Percentiles rank a stretch among this genome's conserved stretches.
Conservation (phyloP, 2,797 vertebrate species). For the Poecilia gillii region DNA sequence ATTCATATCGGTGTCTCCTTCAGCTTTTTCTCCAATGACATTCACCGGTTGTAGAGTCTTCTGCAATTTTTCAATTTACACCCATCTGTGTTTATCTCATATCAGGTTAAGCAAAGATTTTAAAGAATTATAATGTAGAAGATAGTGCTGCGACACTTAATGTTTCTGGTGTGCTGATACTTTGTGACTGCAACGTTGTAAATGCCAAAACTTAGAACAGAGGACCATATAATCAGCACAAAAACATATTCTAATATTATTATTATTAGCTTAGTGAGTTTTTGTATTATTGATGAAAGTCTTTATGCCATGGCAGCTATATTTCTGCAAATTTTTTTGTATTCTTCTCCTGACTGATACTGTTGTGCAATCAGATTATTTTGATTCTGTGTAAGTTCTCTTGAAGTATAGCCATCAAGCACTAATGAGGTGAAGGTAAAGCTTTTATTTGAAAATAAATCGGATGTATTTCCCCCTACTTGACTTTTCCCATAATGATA, state of each 20-base stretch:
- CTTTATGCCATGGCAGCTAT: too few species aligned
- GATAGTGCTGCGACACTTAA: neutral
- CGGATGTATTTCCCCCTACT: neutral
- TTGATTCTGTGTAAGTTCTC: neutral
- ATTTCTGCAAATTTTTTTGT: too few species aligned
- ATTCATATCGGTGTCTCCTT: slow-evolving; percentile 26
- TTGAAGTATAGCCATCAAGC: neutral
- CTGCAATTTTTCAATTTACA: neutral
- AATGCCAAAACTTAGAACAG: neutral
- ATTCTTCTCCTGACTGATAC: too few species aligned
- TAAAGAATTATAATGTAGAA: too few species aligned
- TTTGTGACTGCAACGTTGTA: neutral
- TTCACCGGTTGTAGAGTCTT: slow-evolving; percentile 1
- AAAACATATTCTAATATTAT: too few species aligned
- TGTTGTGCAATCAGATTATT: too few species aligned
- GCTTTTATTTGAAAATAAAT: neutral
- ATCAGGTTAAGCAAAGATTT: neutral
- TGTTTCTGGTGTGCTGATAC: neutral
- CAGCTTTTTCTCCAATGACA: slow-evolving; percentile 5
- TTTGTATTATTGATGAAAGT: too few species aligned
- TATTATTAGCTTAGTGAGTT: too few species aligned
- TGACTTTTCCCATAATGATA: neutral
- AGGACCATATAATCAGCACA: neutral
- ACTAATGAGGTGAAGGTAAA: neutral
- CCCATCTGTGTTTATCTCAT: neutral